Conservation (phyloP, 2,797 vertebrate genomes). For the Gymnothorax javanicus region DNA sequence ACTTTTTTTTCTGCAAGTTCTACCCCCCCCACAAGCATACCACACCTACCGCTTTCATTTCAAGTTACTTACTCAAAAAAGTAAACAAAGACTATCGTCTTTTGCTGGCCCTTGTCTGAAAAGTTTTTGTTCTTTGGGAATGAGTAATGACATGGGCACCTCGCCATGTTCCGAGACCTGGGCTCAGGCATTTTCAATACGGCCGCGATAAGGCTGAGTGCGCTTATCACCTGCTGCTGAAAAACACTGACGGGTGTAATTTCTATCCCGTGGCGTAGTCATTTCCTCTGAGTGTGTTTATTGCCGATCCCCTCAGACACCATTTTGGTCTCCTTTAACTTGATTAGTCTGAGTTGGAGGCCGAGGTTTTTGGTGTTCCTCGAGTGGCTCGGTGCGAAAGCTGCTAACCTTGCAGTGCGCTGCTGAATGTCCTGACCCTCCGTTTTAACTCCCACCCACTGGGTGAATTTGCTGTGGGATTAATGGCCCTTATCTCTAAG, state of each 20-base stretch:
- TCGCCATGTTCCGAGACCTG: neutral
- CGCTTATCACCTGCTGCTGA: neutral
- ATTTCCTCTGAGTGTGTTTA: neutral
- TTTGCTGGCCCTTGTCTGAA: neutral
- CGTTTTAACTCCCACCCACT: neutral
- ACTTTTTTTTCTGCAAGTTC: too few relatives aligned
- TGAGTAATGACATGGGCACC: conserved; percentile 12
- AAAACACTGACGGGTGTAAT: neutral
- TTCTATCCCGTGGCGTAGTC: neutral
- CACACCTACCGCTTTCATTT: conserved; percentile 25
- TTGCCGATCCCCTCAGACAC: neutral
- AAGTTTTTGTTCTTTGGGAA: neutral
- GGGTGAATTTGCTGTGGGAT: neutral
- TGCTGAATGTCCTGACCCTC: neutral
- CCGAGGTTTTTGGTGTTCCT: neutral
- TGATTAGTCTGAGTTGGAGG: neutral
- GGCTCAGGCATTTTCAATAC: neutral
- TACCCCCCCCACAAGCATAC: neutral
- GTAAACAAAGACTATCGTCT: neutral
- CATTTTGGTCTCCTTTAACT: neutral
- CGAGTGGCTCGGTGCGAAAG: neutral
- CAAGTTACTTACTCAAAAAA: neutral
- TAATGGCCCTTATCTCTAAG: neutral
- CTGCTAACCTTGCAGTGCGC: neutral
- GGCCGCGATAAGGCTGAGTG: conserved; percentile 3